These are phyloP conservation scores for Propithecus coquereli DNA, from an alignment of 2,113 vertebrate species.

Conservation along the genomic window DNA sequence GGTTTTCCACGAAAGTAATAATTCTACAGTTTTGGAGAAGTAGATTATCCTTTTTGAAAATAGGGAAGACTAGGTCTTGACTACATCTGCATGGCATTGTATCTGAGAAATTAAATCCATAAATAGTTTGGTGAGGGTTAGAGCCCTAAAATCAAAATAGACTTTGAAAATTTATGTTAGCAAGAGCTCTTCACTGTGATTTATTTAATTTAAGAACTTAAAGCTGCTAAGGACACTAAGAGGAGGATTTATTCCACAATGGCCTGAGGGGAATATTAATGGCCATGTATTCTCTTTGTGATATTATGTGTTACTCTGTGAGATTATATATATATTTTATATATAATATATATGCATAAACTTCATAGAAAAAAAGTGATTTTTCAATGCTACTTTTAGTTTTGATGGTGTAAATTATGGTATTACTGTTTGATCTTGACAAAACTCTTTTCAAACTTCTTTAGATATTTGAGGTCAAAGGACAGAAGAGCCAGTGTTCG, in stretches of 20 bases:
- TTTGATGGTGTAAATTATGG: neutral
- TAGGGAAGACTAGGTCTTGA: neutral
- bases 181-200: neutral
- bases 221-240: neutral
- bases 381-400: neutral
- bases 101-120: neutral
- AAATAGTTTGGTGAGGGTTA: neutral
- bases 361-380: neutral
- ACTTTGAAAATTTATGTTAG: slow-evolving; percentile 5
- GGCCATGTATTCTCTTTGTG: neutral
- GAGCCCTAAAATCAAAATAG: neutral
- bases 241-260: neutral
- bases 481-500: neutral
- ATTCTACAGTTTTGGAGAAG: neutral
- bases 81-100: neutral
- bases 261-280: neutral
- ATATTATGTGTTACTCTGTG: neutral
- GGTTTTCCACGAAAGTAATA: neutral
- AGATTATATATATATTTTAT: neutral
- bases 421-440: neutral
- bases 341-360: neutral
- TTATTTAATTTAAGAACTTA: slow-evolving; percentile 1
- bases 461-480: neutral
- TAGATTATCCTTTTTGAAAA: neutral
- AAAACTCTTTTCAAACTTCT: neutral